phyloP scores from a whole-genome alignment of 53 echinoderm and acorn worm genomes.

The Mesocentrotus franciscanus region DNA sequence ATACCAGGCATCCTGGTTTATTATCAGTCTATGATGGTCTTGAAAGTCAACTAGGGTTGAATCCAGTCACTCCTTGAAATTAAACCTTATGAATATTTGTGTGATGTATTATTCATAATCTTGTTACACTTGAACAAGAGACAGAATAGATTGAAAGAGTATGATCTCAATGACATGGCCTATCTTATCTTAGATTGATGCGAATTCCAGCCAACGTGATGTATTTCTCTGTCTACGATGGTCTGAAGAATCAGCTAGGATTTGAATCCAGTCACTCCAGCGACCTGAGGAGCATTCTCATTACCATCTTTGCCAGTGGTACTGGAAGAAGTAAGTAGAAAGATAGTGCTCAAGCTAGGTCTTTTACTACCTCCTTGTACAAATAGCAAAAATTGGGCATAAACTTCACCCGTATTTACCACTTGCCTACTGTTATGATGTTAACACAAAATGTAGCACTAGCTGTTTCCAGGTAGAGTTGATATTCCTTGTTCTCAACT shows the following conservation, averaged over 20 bases:
- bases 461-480: too few relatives aligned
- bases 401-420: too few relatives aligned
- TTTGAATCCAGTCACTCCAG: conserved; percentile 64
- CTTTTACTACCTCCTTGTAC: neutral
- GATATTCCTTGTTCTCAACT: too few relatives aligned
- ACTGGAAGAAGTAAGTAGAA: conserved; percentile 71
- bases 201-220: conserved; percentile 79
- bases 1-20: too few relatives aligned
- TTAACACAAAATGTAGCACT: too few relatives aligned
- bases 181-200: conserved; percentile 68
- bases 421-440: too few relatives aligned
- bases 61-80: too few relatives aligned
- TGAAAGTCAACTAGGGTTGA: too few relatives aligned
- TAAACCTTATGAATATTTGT: too few relatives aligned
- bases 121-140: neutral
- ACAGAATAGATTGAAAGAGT: neutral
- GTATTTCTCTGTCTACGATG: conserved; percentile 80
- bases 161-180: neutral
- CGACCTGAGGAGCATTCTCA: conserved; percentile 65
- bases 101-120: too few relatives aligned
- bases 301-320: conserved; percentile 76
- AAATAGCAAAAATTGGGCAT: too few relatives aligned
- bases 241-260: conserved; percentile 70
- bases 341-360: neutral
- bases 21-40: too few relatives aligned